Evolutionary conservation across 2,888 invertebrate species (phyloP), one percentile per base, ranked within the genome.

Genomic region (Aleiodes leptofemur): DNA sequence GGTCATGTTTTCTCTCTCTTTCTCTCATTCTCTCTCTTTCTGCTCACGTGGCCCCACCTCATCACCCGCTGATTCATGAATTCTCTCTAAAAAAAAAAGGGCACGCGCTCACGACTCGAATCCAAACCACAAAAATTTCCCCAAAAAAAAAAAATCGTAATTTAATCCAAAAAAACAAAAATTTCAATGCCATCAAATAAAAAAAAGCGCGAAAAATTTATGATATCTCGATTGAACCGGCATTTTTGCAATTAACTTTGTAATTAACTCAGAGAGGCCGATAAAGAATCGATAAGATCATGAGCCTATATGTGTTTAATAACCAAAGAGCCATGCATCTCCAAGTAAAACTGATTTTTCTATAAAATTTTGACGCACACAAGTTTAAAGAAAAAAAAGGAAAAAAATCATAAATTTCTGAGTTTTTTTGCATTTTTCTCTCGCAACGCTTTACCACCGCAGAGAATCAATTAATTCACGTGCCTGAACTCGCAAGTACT

Each of bases 391-490:
- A 66, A 48, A 23, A 16, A 29, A 34, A 13, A 0, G 1, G 2
- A n/a, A 14, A 34, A 31, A 7, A 59, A 23, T 23, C 13, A 59
- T 16, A 43, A 43, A 43, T 38, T 23, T 14, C 14, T 23, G 1
- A 2, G 1, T 23, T 23, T 23, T 23, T 6, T 48, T 55, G 3
- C 43, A 16, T 64, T 43, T 14, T 16, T 13, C 23, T 9, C 2
- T 23, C 56, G 11, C 23, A 2, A 11, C 16, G 16, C 43, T 48
- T 43, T 16, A 48, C 64, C 64, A 48, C 43, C 43, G 9, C 43
- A 13, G 64, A 43, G 64, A 64, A 80, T 80, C 80, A 80, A 80
- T 80, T 80, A 80, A 80, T 80, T 80, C 74, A 59, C 76, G 64
- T 64, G 69, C 72, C 34, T 34, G 34, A 74, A 68, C 29, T 43